Conservation (phyloP, 1,140 invertebrate species). For the Drosophila pruinosa region DNA sequence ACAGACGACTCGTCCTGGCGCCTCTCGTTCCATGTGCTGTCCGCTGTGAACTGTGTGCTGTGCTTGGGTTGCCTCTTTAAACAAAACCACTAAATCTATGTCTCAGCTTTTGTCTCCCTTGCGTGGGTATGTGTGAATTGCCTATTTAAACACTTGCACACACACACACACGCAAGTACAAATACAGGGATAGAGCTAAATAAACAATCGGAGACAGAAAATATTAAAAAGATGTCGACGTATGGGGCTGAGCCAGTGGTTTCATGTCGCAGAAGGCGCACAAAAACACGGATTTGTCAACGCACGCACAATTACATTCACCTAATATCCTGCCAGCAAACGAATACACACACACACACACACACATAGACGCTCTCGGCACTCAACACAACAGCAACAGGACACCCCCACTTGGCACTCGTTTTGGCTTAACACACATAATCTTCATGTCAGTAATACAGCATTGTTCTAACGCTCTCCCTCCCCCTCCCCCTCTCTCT, state of each 20-base stretch:
- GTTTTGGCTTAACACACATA: slow-evolving; percentile 55
- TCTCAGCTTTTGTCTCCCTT: background rate
- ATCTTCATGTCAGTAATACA: slow-evolving; percentile 75
- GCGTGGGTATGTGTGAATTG: slow-evolving; percentile 25
- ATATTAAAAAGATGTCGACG: slow-evolving; percentile 73
- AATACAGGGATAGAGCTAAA: slow-evolving; percentile 42
- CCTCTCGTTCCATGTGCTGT: background rate
- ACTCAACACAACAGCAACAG: background rate
- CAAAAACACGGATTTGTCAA: slow-evolving; percentile 73
- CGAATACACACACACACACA: slow-evolving; percentile 4
- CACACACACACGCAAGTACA: slow-evolving; percentile 1
- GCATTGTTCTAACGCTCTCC: slow-evolving; percentile 33
- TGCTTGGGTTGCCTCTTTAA: slow-evolving; percentile 26
- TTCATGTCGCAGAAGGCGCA: slow-evolving; percentile 62
- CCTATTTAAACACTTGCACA: slow-evolving; percentile 66
- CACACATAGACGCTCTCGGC: background rate
- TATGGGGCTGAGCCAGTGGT: slow-evolving; percentile 42
- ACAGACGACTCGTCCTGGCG: slow-evolving; percentile 12
- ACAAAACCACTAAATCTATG: slow-evolving; percentile 41
- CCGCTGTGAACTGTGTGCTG: background rate
- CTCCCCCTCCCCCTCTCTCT: background rate
- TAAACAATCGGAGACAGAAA: slow-evolving; percentile 61
- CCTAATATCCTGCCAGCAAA: slow-evolving; percentile 61
- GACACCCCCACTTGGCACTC: slow-evolving; percentile 27
- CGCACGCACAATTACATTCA: slow-evolving; percentile 76